Base-by-base conservation (phyloP, 2,113 vertebrate genomes). In the Periophthalmodon schlosseri region DNA sequence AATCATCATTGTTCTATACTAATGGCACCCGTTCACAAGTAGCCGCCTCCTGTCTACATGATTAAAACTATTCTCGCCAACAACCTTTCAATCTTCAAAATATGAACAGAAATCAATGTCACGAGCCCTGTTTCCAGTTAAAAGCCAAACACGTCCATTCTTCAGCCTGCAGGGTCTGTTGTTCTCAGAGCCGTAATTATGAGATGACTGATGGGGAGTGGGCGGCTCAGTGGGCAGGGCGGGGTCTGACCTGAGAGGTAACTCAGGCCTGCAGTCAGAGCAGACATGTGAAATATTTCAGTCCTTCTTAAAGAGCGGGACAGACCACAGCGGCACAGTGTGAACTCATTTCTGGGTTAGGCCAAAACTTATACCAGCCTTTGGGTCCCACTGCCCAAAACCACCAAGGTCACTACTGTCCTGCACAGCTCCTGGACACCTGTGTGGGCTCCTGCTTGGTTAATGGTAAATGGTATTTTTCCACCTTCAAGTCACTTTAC, bases 211-310 rank as follows among this genome's bases (percentile, higher is more conserved):
- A 58, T 49, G 68, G 69, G 52, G 0, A 72, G 60, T 34, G 54
- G 49, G 5, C 54, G 72, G 63, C 54, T 47, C 50, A 58, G 44
- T 68, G 56, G 20, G 68, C 23, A 69, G 34, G 64, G 60, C 1
- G 49, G 65, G 52, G 16, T 66, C 20, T 74, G 75, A 83, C 72
- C 74, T 79, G 80, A 79, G 68, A 84, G 66, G 68, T 81, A 83
- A 75, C n/a, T 57, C 9, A 18, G 63, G 65, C 83, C 71, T 73
- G 80, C 3, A 68, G 84, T 84, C 84, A 75, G 73, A 84, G 78
- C 76, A 90, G 86, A 89, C 84, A 79, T 83, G 89, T 82, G 80
- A 93, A 90, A 92, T 91, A 87, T 87, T 89, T 93, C 70, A n/a
- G 58, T 74, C 74, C 70, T 57, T 68, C 65, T 86, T 83, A 76